phyloP scores from a whole-genome alignment of 2,113 vertebrate species.

The Ptyas mucosa region DNA sequence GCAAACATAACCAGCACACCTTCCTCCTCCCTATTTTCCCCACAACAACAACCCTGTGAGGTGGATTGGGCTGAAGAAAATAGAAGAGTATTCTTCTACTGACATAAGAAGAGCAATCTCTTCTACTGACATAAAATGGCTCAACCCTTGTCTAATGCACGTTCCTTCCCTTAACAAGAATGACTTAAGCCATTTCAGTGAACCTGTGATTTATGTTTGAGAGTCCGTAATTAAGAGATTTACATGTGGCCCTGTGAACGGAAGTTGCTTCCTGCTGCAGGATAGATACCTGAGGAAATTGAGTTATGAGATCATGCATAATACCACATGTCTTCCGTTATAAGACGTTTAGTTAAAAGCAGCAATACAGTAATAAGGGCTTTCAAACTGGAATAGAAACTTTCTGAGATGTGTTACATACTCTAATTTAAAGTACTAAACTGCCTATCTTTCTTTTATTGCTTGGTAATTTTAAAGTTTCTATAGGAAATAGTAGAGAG shows the following conservation, averaged over 20 bases:
- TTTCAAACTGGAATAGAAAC: conserved; percentile 32
- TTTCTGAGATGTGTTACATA: conserved; percentile 3
- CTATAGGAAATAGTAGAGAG: conserved; percentile 1
- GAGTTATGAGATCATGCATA: conserved; percentile 52
- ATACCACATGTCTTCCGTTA: conserved; percentile 32
- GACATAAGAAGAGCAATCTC: not conserved
- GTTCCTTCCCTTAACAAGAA: conserved; percentile 50
- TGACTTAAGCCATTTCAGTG: conserved; percentile 29
- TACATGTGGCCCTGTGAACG: conserved; percentile 35
- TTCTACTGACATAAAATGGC: conserved; percentile 11
- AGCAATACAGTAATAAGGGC: conserved; percentile 46
- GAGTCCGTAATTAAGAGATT: conserved; percentile 47
- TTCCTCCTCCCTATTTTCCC: not conserved
- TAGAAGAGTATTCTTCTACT: not conserved
- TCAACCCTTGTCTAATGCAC: conserved; percentile 22
- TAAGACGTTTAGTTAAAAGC: conserved; percentile 53
- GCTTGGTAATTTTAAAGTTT: not conserved
- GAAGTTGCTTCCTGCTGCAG: conserved; percentile 52
- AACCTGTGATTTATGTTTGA: conserved; percentile 36
- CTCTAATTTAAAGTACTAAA: conserved; percentile 34
- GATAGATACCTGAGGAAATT: conserved; percentile 44
- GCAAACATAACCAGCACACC: not conserved
- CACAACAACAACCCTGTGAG: not conserved
- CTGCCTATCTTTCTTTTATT: conserved; percentile 28
- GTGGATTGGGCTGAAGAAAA: not conserved